Evolutionary conservation across 2,113 vertebrate species (phyloP), one percentile per base, ranked within the genome.

Genomic region (Sarotherodon lohbergeri): DNA sequence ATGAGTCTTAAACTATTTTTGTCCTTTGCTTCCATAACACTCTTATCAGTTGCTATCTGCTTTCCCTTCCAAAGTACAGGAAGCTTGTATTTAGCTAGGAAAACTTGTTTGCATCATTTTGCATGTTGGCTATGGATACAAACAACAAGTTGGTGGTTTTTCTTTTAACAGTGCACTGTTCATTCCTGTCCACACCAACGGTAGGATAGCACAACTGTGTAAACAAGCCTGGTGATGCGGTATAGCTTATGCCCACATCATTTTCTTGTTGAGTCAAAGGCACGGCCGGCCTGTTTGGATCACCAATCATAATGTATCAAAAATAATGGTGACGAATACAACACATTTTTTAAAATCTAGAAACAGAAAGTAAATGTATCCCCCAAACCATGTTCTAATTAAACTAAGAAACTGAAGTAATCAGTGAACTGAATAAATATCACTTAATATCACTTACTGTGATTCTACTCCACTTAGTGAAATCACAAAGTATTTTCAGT

Each of bases 51-150:
- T 78, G 32, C 27, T 17, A 39, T 41, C n/a, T 68, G 9, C 9
- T 84, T 84, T 85, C 19, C 36, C 6, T 48, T 68, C 22, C 52
- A 39, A 16, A 46, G 2, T 9, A 63, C 43, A 7, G 2, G 9
- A 32, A 17, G 34, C 17, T 6, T 4, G 5, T 41, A 48, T 83
- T 56, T 76, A 41, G 11, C 12, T 57, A 84, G 32, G 17, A 59
- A 34, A 71, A 86, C 3, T 10, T 14, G 2, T 93, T 91, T 93
- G 83, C 91, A 90, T 88, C 5, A 52, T 19, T 94, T 93, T 94
- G 87, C 88, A 93, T 93, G 19, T 54, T 55, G 11, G 13, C 24
- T 19, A 10, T 27, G 11, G 61, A 11, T 8, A 36, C 48, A 85
- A 84, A 90, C 27, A 54, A n/a, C 1, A 12, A 43, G 17, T 50